Evolutionary conservation across 2,797 vertebrate species (phyloP).

Genomic region (Anguilla obscura): DNA sequence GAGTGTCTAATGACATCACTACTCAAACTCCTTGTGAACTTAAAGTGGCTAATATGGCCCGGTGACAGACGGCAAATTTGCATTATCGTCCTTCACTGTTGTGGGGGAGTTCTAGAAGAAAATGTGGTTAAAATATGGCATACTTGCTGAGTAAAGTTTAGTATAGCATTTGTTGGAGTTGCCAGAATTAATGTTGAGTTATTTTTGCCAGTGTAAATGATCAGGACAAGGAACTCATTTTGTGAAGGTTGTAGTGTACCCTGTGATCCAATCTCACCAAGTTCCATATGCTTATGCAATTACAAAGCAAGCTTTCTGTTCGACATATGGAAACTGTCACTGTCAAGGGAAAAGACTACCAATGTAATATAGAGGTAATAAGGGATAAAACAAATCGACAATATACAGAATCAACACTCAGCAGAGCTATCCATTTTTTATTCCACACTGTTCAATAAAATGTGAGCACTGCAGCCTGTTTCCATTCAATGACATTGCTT

Average conservation of each 20-base stretch:
- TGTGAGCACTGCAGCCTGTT: not conserved
- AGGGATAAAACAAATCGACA: not conserved
- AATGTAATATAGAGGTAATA: not conserved
- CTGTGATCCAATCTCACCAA: not conserved
- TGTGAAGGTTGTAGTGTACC: not conserved
- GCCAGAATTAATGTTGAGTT: not conserved
- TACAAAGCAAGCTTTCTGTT: not conserved
- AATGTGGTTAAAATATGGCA: not conserved
- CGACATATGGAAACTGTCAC: not conserved
- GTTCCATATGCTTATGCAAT: not conserved
- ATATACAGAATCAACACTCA: not conserved
- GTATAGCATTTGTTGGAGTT: not conserved
- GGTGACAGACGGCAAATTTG: not conserved
- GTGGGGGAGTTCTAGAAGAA: not conserved
- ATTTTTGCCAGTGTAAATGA: not conserved
- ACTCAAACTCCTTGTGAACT: not conserved
- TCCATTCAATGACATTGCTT: slow-evolving; percentile 5
- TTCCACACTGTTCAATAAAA: slow-evolving; percentile 2
- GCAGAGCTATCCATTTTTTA: slow-evolving; percentile 11
- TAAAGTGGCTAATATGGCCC: not conserved
- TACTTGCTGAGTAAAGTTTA: not conserved
- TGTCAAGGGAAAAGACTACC: not conserved
- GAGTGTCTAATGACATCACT: no score
- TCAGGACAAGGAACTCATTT: not conserved
- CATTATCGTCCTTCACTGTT: not conserved